A percentile compares a stretch with the other conserved stretches of the same genome.
phyloP scores from a whole-genome alignment of 2,113 vertebrate genomes.

The Pseudorhombus dupliciocellatus region DNA sequence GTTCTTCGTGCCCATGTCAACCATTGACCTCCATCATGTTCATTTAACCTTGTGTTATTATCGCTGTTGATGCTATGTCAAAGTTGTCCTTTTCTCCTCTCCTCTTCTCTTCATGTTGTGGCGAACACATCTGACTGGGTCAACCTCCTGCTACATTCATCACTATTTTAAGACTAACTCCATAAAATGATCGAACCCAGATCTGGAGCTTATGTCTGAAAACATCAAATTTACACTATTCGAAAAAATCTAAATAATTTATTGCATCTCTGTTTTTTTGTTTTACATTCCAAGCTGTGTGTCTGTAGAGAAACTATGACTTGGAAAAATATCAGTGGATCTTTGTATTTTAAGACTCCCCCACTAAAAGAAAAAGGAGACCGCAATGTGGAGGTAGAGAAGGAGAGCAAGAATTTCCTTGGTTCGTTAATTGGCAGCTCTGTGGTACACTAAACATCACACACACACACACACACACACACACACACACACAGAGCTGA shows the following conservation, averaged over 20 bases:
- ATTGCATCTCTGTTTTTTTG: conserved; percentile 1
- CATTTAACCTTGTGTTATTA: conserved; percentile 35
- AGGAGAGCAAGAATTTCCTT: conserved; percentile 41
- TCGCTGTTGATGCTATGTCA: conserved; percentile 30
- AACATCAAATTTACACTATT: background rate
- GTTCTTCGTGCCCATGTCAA: conserved; percentile 31
- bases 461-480: conserved; percentile 1
- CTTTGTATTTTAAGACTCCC: conserved; percentile 23
- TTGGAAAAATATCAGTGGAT: conserved; percentile 1
- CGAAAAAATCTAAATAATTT: conserved; percentile 10
- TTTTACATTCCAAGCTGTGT: conserved; percentile 2
- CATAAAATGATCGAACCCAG: too few relatives aligned
- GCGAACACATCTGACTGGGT: too few relatives aligned
- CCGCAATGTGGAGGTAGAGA: conserved; percentile 31
- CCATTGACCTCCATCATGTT: conserved; percentile 40
- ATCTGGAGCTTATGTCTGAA: background rate
- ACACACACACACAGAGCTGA: conserved; percentile 24
- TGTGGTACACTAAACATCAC: conserved; percentile 47
- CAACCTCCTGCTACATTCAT: too few relatives aligned
- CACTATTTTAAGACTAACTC: too few relatives aligned
- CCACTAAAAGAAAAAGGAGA: conserved; percentile 37
- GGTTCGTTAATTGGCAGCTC: conserved; percentile 63
- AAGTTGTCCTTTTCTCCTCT: conserved; percentile 13
- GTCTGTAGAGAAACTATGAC: background rate
- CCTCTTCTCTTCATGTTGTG: background rate